Base-by-base conservation (phyloP, 2,888 invertebrate genomes). In the Rhyacophila evoluta region DNA sequence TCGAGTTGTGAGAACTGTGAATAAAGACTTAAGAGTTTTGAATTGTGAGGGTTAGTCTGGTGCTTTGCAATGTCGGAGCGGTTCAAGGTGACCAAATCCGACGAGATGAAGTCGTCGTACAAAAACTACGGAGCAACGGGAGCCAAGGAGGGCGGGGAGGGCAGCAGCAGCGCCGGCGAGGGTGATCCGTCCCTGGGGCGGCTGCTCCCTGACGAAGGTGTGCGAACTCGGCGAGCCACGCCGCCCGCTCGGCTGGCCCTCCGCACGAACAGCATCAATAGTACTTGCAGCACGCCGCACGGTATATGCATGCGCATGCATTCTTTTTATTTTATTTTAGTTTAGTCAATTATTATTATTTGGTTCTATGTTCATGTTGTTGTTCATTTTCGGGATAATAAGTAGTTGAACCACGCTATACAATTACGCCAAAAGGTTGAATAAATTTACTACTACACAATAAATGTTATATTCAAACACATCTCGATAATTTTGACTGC, bases 21-120 rank as follows among this genome's bases (percentile, higher is more conserved):
- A 3, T 10, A 6, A 33, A 33, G 29, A 33, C 29, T 4, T n/a
- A 6, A 6, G 41, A 41, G 41, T n/a, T 2, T 33, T 5, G 28
- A n/a, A n/a, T n/a, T n/a, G 69, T 69, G 69, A 8, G 0, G 1
- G 15, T 69, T 28, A 29, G 8, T 15, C 28, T 15, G 15, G 39
- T 74, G 75, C 78, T 84, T 84, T 84, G 89, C 87, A 84, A 92
- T 92, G 92, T 90, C 91, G 81, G 91, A 92, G 85, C 87, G 91
- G 67, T 92, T 92, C 85, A 91, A 91, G 85, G 91, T 92, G 86
- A 91, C 91, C 80, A 91, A 91, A 85, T 89, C 89, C 37, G 91
- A 91, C 83, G 91, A 91, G 83, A 89, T 89, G 38, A 87, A 89
- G 80, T 84, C 84, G 83, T 87, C 88, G 70, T 91, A 87, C 82